Conservation (phyloP, 2,797 vertebrate species). For the Spheniscus humboldti region DNA sequence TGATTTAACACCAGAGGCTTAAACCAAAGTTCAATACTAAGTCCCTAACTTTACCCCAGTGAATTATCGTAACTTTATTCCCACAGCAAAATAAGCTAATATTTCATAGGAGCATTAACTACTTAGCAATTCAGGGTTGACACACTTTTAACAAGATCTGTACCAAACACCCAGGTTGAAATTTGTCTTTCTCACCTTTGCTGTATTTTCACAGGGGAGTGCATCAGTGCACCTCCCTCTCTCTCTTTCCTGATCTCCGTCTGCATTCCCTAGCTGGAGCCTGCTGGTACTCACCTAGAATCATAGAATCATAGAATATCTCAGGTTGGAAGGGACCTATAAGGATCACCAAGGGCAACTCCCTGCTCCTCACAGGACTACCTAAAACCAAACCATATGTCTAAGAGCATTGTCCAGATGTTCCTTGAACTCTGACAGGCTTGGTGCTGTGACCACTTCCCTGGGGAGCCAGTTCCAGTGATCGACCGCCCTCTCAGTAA, state of each 20-base stretch:
- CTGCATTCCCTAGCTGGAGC: background rate
- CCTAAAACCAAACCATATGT: background rate
- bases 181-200: background rate
- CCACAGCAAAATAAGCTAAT: background rate
- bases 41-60: background rate
- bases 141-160: background rate
- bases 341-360: background rate
- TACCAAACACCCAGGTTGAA: background rate
- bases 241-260: background rate
- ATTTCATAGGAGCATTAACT: background rate
- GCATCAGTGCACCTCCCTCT: background rate
- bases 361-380: background rate
- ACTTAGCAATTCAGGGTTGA: background rate
- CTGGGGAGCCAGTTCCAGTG: background rate
- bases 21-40: background rate
- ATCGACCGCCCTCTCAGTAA: too few species aligned
- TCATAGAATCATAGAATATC: background rate
- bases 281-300: background rate
- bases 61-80: background rate
- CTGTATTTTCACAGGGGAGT: background rate
- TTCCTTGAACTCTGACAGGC: background rate
- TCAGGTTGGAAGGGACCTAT: background rate
- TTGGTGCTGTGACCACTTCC: background rate
- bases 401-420: accelerated
- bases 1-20: background rate